Evolutionary conservation across 2,888 invertebrate species (phyloP).

Genomic region (Nephrotoma appendiculata): DNA sequence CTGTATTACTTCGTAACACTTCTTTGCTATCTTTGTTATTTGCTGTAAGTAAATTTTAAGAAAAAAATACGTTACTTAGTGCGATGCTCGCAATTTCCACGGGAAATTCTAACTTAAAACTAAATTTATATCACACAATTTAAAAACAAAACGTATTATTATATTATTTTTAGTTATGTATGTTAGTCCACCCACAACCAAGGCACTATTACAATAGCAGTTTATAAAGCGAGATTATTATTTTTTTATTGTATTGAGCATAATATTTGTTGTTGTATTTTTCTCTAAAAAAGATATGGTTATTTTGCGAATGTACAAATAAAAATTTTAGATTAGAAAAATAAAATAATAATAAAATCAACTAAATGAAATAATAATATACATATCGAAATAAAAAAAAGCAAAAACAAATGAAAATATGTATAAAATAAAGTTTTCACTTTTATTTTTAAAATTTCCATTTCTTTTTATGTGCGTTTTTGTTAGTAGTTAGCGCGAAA

Average conservation of each 20-base stretch:
- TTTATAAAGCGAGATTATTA: background rate
- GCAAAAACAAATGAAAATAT: background rate
- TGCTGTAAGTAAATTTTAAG: background rate
- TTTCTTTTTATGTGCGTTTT: background rate
- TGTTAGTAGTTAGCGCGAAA: background rate
- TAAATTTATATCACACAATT: background rate
- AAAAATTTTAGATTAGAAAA: background rate
- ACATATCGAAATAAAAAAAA: background rate
- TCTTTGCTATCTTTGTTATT: background rate
- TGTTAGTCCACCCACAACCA: background rate
- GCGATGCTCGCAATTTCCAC: background rate
- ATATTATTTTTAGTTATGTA: background rate
- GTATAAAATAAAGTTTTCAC: background rate
- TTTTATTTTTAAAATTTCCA: background rate
- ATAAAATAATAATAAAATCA: background rate
- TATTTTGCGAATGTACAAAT: background rate
- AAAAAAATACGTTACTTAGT: background rate
- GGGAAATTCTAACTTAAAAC: background rate
- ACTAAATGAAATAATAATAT: background rate
- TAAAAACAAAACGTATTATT: background rate
- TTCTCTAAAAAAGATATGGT: background rate
- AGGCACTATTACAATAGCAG: background rate
- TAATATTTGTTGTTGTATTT: background rate
- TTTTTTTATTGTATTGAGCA: background rate
- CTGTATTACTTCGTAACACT: background rate